Conservation (phyloP, 1,140 invertebrate species). For the Muscidifurax raptorellus region DNA sequence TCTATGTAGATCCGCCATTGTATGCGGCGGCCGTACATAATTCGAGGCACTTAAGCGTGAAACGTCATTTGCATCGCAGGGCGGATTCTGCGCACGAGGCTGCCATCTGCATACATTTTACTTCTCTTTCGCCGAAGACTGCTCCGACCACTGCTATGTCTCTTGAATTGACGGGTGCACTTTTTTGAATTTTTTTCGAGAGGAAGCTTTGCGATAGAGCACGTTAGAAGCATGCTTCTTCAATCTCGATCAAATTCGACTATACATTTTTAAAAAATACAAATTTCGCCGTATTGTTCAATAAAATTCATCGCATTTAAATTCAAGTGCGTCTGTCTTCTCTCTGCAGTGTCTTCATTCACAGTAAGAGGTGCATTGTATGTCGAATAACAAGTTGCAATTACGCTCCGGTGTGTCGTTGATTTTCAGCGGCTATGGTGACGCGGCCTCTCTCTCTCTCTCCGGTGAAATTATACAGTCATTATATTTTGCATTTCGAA, state of each 20-base stretch:
- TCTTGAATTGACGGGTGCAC: background rate
- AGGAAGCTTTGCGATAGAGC: background rate
- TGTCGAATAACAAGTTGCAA: conserved; percentile 32
- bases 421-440: conserved; percentile 29
- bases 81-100: conserved; percentile 13
- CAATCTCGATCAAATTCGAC: too few relatives aligned
- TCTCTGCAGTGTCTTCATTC: conserved; percentile 15
- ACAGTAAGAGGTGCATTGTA: conserved; percentile 16
- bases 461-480: conserved; percentile 16
- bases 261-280: too few relatives aligned
- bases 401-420: background rate
- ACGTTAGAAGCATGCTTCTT: too few relatives aligned
- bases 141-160: background rate
- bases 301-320: too few relatives aligned
- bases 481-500: background rate
- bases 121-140: conserved; percentile 1
- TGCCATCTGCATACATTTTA: conserved; percentile 36
- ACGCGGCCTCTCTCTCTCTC: background rate
- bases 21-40: conserved; percentile 31
- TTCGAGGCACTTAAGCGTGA: conserved; percentile 46
- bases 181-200: background rate
- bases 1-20: conserved; percentile 44
- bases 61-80: conserved; percentile 44
- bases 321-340: too few relatives aligned
- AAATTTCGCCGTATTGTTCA: too few relatives aligned